Conservation (phyloP, 2,113 vertebrate genomes). For the Triplophysa tibetana region DNA sequence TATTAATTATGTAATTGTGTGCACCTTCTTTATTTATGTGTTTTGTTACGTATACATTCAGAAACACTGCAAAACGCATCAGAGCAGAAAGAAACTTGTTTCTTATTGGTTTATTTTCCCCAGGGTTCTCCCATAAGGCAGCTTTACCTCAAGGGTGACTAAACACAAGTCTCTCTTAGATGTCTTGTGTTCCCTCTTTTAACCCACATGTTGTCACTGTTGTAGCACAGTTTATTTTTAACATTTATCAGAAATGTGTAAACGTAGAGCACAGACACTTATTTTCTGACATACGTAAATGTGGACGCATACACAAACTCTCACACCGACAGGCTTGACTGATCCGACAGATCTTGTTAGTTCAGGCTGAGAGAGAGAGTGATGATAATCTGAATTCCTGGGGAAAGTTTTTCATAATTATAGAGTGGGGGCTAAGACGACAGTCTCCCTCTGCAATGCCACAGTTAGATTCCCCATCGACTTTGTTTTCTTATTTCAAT, state of each 20-base stretch:
- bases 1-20: too few relatives aligned
- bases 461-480: background rate
- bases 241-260: background rate
- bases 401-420: slow-evolving; percentile 9
- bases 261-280: background rate
- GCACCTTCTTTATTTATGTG: too few relatives aligned
- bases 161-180: background rate
- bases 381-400: slow-evolving; percentile 25
- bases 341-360: slow-evolving; percentile 35
- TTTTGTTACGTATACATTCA: too few relatives aligned
- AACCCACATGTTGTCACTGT: background rate
- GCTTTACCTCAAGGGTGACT: background rate
- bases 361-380: background rate
- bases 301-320: background rate
- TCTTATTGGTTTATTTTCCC: background rate
- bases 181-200: background rate
- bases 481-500: background rate
- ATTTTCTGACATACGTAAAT: slow-evolving; percentile 25
- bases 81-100: background rate
- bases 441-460: background rate
- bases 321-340: slow-evolving; percentile 23
- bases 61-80: too few relatives aligned
- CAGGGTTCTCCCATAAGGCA: background rate
- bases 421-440: slow-evolving; percentile 48
- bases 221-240: background rate